These are phyloP conservation scores for Sceloporus undulatus DNA, from an alignment of 2,113 vertebrate genomes.

Conservation along the genomic window DNA sequence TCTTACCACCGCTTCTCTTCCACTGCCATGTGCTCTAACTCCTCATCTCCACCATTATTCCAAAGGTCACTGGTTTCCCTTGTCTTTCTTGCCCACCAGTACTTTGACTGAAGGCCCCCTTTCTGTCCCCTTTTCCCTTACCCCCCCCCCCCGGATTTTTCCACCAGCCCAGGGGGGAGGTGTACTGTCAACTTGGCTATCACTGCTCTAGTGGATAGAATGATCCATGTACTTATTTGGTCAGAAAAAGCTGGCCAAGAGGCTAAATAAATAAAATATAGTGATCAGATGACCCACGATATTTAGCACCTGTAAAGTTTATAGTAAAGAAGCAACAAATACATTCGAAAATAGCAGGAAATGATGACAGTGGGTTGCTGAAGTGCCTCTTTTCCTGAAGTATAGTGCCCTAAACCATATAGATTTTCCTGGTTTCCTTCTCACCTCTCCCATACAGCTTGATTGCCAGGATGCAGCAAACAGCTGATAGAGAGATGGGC, in stretches of 20 bases:
- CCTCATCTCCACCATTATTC: no score
- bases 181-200: no score
- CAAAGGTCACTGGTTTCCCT: no score
- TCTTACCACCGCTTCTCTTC: no score
- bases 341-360: neutral
- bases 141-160: no score
- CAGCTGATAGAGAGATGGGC: neutral
- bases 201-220: no score
- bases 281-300: accelerated
- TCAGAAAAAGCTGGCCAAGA: neutral
- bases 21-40: no score
- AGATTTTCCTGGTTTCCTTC: neutral
- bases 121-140: no score
- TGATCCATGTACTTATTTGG: neutral
- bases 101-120: no score
- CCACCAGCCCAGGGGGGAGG: no score
- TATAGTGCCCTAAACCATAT: neutral
- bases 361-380: neutral
- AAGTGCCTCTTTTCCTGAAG: neutral
- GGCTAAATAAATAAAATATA: neutral
- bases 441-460: neutral
- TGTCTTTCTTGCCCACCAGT: no score
- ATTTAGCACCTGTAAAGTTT: conserved; percentile 3
- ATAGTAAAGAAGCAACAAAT: accelerated
- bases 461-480: conserved; percentile 42